Conservation (phyloP, 2,797 vertebrate species). For the Coccyzus lansbergi region DNA sequence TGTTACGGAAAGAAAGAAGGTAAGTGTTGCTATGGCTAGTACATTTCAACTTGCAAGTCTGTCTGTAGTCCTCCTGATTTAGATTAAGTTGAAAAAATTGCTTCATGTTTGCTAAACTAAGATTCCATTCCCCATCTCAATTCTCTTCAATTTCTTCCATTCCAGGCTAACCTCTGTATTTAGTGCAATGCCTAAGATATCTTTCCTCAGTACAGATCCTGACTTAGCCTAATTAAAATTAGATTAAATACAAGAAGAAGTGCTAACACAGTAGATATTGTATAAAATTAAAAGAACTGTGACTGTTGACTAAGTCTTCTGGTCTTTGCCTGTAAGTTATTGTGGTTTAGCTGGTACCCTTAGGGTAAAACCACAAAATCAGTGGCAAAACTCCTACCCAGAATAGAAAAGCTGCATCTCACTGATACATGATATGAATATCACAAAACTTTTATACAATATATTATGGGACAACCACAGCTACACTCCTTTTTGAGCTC, state of each 20-base stretch:
- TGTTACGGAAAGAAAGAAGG: background rate
- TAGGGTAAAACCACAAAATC: background rate
- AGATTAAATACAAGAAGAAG: background rate
- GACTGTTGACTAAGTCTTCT: background rate
- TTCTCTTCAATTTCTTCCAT: background rate
- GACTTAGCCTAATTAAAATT: background rate
- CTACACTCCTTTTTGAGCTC: background rate
- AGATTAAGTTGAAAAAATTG: background rate
- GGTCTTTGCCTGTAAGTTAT: background rate
- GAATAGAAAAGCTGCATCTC: background rate
- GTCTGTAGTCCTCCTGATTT: background rate
- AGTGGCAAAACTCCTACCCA: background rate
- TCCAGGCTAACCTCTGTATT: background rate
- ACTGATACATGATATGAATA: background rate
- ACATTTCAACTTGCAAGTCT: background rate
- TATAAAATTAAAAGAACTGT: background rate
- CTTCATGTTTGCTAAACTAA: background rate
- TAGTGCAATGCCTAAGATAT: background rate
- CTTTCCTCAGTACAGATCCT: background rate
- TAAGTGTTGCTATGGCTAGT: background rate
- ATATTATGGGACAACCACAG: background rate
- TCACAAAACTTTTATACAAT: background rate
- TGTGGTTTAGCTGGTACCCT: background rate
- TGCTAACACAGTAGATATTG: background rate
- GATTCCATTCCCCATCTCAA: background rate